Evolutionary conservation across 2,888 invertebrate genomes (phyloP), one percentile per base, ranked within the genome.

Genomic region (Strigamia transsilvanica): DNA sequence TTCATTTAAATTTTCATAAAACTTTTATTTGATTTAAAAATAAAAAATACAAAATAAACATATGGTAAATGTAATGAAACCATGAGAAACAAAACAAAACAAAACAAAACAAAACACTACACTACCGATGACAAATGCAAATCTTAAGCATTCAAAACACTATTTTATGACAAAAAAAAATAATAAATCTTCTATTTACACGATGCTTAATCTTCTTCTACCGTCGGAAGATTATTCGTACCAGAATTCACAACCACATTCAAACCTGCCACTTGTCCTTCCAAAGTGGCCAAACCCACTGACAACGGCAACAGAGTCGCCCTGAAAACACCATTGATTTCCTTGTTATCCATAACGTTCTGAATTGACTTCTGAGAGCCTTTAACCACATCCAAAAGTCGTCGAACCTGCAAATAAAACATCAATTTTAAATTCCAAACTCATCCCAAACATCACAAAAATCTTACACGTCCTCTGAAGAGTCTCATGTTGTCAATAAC

Each of bases 391-490:
- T 66, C 32, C 10, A 66, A 66, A 66, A 66, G 66, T 27, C 66
- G 66, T 9, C 27, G 23, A 7, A 66, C 66, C 66, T 66, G 61
- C 46, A 46, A 46, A n/a, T n/a, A 51, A 51, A 13, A n/a, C 13
- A n/a, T n/a, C n/a, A 51, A n/a, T 18, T 51, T 51, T 51, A 51
- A 51, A 51, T n/a, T 18, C n/a, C n/a, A n/a, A n/a, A n/a, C n/a
- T n/a, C n/a, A n/a, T n/a, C n/a, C n/a, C n/a, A n/a, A n/a, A n/a
- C n/a, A n/a, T n/a, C n/a, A n/a, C n/a, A n/a, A n/a, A n/a, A n/a
- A n/a, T n/a, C n/a, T 78, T 78, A 78, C 78, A 7, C 78, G 78
- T 41, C 41, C 78, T 4, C 78, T 15, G 32, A 78, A 78, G 18
- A 78, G 41, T 38, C 38, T 38, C 78, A 78, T 78, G 15, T 34